Base-by-base conservation (phyloP, 2,888 invertebrate species). In the Leptinotarsa haldemani region DNA sequence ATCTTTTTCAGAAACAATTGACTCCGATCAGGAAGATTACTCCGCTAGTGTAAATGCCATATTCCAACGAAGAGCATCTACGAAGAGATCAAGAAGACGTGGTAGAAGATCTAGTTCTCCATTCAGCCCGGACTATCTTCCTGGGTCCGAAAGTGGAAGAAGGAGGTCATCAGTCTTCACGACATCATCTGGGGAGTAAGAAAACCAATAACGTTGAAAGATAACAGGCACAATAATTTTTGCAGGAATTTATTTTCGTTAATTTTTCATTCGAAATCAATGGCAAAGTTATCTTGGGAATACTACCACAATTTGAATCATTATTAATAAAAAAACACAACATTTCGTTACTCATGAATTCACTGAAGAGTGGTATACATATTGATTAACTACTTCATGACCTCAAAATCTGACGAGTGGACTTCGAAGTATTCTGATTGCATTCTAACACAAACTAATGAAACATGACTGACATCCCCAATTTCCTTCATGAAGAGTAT, bases 131-230 rank as follows among this genome's bases (percentile, higher is more conserved):
- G 79, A 76, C 83, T 82, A 85, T 70, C 65, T 86, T 20, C 83
- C 85, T 1, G 79, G 76, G 82, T 89, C 61, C 30, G 84, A 84
- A 61, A 83, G 80, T 71, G 89, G 88, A 78, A 86, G 92, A 69
- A 88, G 94, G 74, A 88, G 92, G 81, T 92, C 93, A 1, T 93
- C 93, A n/a, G 94, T 93, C 65, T 94, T 93, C 83, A 96, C 96
- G 63, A 94, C 93, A 53, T 95, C 95, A 84, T 96, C 96, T 77
- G 95, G 94, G 86, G 95, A 95, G 95, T 95, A 88, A 90, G 93
- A 89, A 22, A 56, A 22, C 0, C n/a, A 50, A 16, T 13, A 1
- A 16, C 16, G 50, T 50, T 50, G n/a, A 50, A 16, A 48, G 16
- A 13, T 15, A 15, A 16, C 1, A 16, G 13, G 0, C n/a, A 50